Conservation (phyloP, 2,113 vertebrate genomes). For the Chaetodon auriga region DNA sequence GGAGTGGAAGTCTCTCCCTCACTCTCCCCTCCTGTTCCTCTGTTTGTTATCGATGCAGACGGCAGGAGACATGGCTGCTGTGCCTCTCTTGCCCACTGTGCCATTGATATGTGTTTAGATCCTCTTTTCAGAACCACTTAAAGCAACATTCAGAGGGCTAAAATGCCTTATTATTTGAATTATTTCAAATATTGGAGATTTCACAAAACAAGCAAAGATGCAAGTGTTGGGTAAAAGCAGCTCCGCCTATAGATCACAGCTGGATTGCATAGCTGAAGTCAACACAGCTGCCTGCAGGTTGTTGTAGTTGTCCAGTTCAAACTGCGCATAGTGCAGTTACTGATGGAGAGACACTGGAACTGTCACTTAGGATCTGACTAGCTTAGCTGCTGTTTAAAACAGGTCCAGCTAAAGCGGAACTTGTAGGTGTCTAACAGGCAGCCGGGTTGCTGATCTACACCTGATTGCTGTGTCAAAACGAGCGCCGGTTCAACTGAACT, state of each 20-base stretch:
- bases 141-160: conserved; percentile 29
- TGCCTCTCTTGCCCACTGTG: conserved; percentile 50
- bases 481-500: neutral
- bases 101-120: conserved; percentile 67
- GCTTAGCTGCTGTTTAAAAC: neutral
- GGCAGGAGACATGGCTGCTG: conserved; percentile 42
- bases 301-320: neutral
- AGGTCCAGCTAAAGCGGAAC: neutral
- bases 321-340: neutral
- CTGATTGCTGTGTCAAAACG: neutral
- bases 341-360: neutral
- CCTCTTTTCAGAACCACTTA: conserved; percentile 50
- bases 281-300: neutral
- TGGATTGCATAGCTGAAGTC: no score
- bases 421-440: neutral
- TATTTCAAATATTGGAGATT: neutral
- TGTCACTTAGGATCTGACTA: neutral
- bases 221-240: neutral
- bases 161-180: conserved; percentile 35
- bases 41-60: conserved; percentile 54
- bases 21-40: conserved; percentile 1
- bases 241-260: neutral
- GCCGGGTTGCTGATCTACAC: neutral
- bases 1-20: conserved; percentile 27
- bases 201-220: neutral